Evolutionary conservation across 1,140 invertebrate species (phyloP), one percentile per base, ranked within the genome.

Genomic region (Melanaphis sacchari): DNA sequence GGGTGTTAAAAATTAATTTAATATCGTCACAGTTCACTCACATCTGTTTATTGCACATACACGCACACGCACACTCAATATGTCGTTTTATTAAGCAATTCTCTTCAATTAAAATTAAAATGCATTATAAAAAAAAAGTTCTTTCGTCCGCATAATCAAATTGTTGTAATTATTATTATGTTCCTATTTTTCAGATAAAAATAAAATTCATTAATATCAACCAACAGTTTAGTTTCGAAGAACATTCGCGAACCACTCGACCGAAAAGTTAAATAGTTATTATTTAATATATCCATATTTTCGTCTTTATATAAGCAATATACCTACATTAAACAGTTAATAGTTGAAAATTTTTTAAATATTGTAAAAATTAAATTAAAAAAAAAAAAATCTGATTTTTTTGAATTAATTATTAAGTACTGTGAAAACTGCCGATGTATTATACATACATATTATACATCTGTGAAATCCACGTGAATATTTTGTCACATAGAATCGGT

Each of bases 1-100:
- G 81, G 91, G 91, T 93, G 46, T 93, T 85, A 21, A 49, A 92
- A 93, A 54, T 84, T 85, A 93, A 93, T 93, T 93, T 85, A 52
- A 93, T 41, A 93, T 85, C 76, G 91, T 93, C 91, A 93, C 91
- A 93, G 43, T 92, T 92, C 59, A 85, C 46, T 85, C 81, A 31
- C 76, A 93, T 91, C 43, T 91, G 41, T 91, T 81, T 91, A 82
- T 82, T 90, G 89, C 54, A 90, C 54, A 66, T 8, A 59, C 31
- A 90, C 87, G 46, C n/a, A 26, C 43, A 38, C 87, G n/a, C 18
- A 36, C 54, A 90, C 54, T 76, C 59, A 76, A 76, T 76, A 90
- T 90, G 88, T 90, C 88, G 88, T 88, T 88, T 88, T 49, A 40
- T 49, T 88, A 21, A 88, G 87, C 84, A 88, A 49, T 88, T 84